Evolutionary conservation across 2,113 vertebrate genomes (phyloP).

Genomic region (Nesogale talazaci): DNA sequence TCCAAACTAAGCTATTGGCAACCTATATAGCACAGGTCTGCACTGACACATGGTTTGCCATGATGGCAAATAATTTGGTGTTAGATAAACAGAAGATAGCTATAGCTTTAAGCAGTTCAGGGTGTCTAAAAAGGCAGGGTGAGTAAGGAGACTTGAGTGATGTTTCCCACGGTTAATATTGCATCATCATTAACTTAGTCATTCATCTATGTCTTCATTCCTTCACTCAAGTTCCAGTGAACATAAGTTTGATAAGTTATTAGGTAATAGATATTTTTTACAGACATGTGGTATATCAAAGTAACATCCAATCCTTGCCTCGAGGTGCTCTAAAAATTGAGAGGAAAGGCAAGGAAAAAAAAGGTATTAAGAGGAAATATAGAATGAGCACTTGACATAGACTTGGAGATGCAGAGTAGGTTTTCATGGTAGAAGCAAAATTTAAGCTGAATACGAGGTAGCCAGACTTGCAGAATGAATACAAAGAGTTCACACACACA

Average conservation of each 20-base stretch:
- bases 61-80: neutral
- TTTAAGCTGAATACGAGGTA: neutral
- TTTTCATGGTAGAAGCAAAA: neutral
- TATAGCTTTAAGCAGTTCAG: neutral
- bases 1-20: neutral
- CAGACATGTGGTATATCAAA: neutral
- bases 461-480: neutral
- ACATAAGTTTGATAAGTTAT: neutral
- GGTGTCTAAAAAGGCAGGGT: neutral
- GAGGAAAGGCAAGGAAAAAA: neutral
- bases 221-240: neutral
- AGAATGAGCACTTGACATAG: neutral
- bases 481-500: neutral
- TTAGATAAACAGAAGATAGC: neutral
- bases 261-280: neutral
- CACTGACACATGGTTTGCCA: neutral
- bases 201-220: neutral
- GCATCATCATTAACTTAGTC: neutral
- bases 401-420: neutral
- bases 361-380: neutral
- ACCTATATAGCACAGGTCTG: neutral
- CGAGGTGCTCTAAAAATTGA: neutral
- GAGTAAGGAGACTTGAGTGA: neutral
- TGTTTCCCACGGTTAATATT: neutral
- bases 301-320: neutral